These are phyloP conservation scores for Cryptus armator DNA, from an alignment of 2,888 invertebrate genomes.

Conservation along the genomic window DNA sequence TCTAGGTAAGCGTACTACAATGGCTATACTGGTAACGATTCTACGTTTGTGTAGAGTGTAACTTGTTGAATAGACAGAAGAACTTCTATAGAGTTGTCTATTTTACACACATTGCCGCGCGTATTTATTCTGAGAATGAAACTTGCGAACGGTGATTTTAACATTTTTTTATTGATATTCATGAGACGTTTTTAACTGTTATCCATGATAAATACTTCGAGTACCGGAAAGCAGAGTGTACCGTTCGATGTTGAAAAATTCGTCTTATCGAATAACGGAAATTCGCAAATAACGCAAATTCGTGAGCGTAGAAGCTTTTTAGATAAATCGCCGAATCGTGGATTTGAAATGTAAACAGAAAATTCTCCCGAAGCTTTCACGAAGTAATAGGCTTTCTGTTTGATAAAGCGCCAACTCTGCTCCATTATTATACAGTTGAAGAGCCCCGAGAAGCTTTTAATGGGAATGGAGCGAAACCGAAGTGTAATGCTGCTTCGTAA, in stretches of 20 bases:
- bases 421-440: conserved; percentile 36
- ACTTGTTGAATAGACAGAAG: background rate
- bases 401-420: conserved; percentile 51
- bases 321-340: background rate
- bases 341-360: background rate
- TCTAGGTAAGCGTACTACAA: conserved; percentile 13
- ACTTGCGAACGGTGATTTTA: too few relatives aligned
- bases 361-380: conserved; percentile 14
- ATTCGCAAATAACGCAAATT: background rate
- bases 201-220: too few relatives aligned
- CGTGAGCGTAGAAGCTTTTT: background rate
- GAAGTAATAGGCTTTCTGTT: conserved; percentile 39
- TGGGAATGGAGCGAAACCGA: conserved; percentile 7
- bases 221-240: too few relatives aligned
- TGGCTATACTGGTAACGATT: background rate
- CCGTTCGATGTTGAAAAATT: too few relatives aligned
- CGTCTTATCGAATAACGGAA: too few relatives aligned
- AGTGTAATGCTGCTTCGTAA: conserved; percentile 11
- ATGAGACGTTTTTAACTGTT: too few relatives aligned
- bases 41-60: background rate
- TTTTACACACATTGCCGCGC: too few relatives aligned
- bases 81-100: too few relatives aligned
- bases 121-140: background rate
- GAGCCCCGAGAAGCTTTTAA: conserved; percentile 44
- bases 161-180: too few relatives aligned